A percentile compares a stretch with the other conserved stretches of the same genome.
These are phyloP conservation scores for Protaetia brevitarsis DNA, from an alignment of 1,140 invertebrate genomes.

Conservation along the genomic window DNA sequence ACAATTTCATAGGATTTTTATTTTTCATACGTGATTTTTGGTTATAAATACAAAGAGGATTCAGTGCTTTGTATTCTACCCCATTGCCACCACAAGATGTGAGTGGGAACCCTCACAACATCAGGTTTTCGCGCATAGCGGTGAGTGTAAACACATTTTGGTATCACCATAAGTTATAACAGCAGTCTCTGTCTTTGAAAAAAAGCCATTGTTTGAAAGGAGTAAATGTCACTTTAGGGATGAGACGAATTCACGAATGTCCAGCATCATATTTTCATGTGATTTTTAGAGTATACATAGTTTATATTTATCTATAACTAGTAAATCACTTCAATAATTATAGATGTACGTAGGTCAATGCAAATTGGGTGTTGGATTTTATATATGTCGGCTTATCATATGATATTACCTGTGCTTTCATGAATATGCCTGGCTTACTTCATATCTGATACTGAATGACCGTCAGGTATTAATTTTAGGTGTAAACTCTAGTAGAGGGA, in stretches of 20 bases:
- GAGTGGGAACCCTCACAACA: background rate
- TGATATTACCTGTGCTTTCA: no score
- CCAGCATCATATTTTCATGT: background rate
- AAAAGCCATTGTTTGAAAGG: background rate
- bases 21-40: constrained; percentile 5
- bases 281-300: no score
- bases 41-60: constrained; percentile 2
- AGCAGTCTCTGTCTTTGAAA: background rate
- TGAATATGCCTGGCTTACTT: no score
- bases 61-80: background rate
- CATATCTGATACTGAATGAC: no score
- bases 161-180: background rate
- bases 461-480: no score
- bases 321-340: no score
- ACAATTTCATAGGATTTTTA: constrained; percentile 8
- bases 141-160: background rate
- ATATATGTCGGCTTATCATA: no score
- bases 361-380: no score
- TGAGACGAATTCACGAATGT: background rate
- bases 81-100: background rate
- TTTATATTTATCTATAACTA: no score
- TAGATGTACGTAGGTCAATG: no score
- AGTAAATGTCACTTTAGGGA: background rate
- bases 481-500: no score
- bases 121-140: background rate